Conservation (phyloP, 2,113 vertebrate species). For the Mionectes macconnelli region DNA sequence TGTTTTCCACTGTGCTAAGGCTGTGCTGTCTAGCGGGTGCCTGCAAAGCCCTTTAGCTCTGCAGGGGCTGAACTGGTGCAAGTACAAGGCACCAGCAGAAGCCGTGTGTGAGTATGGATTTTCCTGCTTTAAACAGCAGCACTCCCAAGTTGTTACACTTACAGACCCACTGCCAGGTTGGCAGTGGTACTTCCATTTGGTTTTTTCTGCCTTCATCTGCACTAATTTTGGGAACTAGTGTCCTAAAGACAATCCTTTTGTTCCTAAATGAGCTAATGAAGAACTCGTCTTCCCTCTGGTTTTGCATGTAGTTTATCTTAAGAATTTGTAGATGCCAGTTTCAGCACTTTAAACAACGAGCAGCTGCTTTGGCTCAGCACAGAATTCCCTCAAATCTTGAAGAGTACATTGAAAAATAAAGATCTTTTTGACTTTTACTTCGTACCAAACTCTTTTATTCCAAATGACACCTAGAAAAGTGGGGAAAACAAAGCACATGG, state of each 20-base stretch:
- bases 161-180: background rate
- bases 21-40: rapidly evolving
- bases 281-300: background rate
- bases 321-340: background rate
- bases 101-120: rapidly evolving
- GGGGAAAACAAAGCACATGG: background rate
- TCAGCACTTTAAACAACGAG: background rate
- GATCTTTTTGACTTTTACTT: background rate
- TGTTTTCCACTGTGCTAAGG: rapidly evolving
- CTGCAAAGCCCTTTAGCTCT: background rate
- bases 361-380: background rate
- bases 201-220: background rate
- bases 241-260: background rate
- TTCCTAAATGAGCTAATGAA: background rate
- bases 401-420: background rate
- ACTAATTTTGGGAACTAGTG: background rate
- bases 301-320: background rate
- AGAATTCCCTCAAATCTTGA: background rate
- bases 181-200: background rate
- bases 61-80: rapidly evolving
- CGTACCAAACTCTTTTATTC: background rate
- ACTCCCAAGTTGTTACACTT: background rate
- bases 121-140: background rate
- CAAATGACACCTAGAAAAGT: background rate
- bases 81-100: background rate